Evolutionary conservation across 2,888 invertebrate genomes (phyloP).

Genomic region (Plagiodera versicolora): DNA sequence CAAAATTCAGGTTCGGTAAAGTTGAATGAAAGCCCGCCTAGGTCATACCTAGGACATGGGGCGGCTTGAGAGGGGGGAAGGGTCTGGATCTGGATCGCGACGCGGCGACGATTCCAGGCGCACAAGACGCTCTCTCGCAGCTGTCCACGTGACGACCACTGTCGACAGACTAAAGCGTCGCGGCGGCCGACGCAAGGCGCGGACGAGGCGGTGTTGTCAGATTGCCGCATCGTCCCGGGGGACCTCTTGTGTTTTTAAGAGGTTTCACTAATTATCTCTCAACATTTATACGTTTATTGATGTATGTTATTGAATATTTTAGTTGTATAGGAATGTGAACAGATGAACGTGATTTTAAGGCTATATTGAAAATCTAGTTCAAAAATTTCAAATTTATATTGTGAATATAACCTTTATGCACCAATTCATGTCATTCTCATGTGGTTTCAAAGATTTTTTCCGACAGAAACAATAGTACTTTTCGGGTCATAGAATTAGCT

Average conservation of each 20-base stretch:
- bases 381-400: too few species aligned
- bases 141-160: neutral
- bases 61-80: neutral
- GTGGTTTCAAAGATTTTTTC: too few species aligned
- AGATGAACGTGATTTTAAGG: too few species aligned
- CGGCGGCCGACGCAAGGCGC: neutral
- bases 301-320: too few species aligned
- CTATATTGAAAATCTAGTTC: too few species aligned
- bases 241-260: neutral
- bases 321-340: too few species aligned
- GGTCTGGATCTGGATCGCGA: neutral
- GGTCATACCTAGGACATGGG: neutral
- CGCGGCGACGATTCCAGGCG: neutral
- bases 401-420: too few species aligned
- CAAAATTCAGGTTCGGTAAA: neutral
- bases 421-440: too few species aligned
- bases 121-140: neutral
- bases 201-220: neutral
- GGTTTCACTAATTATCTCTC: too few species aligned
- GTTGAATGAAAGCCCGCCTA: neutral
- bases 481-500: too few species aligned
- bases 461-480: too few species aligned
- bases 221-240: neutral
- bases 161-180: neutral
- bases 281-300: too few species aligned